phyloP scores from a whole-genome alignment of 2,888 invertebrate genomes.

The Chrysotoxum bicinctum region DNA sequence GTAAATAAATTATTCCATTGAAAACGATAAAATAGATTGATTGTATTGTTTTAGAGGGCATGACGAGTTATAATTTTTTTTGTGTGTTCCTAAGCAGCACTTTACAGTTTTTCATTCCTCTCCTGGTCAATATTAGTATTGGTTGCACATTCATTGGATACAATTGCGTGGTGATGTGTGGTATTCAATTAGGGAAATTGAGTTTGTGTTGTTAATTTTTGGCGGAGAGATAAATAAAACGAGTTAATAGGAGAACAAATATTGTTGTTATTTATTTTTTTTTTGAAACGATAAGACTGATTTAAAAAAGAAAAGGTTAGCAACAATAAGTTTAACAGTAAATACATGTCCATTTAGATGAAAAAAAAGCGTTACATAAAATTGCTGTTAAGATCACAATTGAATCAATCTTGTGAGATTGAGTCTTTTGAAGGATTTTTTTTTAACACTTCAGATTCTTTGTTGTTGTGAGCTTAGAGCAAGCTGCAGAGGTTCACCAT shows the following conservation, averaged over 20 bases:
- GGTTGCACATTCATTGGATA: conserved; percentile 15
- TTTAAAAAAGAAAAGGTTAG: background rate
- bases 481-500: no score
- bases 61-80: background rate
- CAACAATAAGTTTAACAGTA: no score
- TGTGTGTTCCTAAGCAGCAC: background rate
- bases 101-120: background rate
- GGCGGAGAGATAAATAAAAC: background rate
- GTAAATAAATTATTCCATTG: conserved; percentile 18
- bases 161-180: conserved; percentile 20
- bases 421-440: no score
- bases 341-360: no score
- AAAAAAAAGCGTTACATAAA: no score
- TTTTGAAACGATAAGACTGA: background rate
- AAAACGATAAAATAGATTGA: conserved; percentile 30
- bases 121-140: background rate
- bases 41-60: conserved; percentile 18
- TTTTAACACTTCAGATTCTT: no score
- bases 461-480: no score
- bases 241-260: background rate
- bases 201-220: background rate
- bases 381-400: no score
- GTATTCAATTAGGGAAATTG: conserved; percentile 12
- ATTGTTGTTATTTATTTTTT: background rate
- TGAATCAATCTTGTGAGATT: no score